Base-by-base conservation (phyloP, 2,797 vertebrate species). In the Malacoctenus gilli region DNA sequence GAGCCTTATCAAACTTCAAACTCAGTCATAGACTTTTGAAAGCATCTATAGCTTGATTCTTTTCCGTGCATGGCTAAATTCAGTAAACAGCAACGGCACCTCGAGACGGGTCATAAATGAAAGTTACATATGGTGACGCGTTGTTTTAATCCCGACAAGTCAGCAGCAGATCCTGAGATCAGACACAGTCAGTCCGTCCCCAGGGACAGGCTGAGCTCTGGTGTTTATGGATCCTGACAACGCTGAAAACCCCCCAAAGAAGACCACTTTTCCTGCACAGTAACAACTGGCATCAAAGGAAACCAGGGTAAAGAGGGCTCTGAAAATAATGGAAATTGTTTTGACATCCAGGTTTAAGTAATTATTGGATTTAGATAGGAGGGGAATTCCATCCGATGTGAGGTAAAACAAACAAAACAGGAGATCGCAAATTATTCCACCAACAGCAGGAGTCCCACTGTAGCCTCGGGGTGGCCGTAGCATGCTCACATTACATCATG, bases 361-460 rank as follows among this genome's bases (percentile, higher is more conserved):
- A 91, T 92, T 89, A 89, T 88, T 87, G 85, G 86, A 91, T 90
- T 90, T 85, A 87, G 85, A 91, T 89, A 80, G 84, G 60, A 77
- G 86, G 85, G 86, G 85, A 89, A 90, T 91, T 91, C 88, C 85
- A 84, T 84, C 52, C 62, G 14, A 80, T 81, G 68, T 72, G 63
- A 78, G 71, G 79, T 80, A 86, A 84, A 84, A 85, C 59, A 87
- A 90, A 85, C 68, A 79, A 84, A 80, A 79, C 60, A 68, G 66
- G 71, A 87, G 84, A 83, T 82, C 72, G 80, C 40, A 66, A 69
- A 73, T 78, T 63, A 80, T 86, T 86, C 79, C 68, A 67, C 70
- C 59, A 73, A 70, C 69, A 75, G 79, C 69, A 76, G 68, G 73
- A 77, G 72, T 58, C 59, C 36, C 68, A 53, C 43, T 46, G 47